A percentile compares a stretch with the other conserved stretches of the same genome.
Evolutionary conservation across 2,888 invertebrate genomes (phyloP).

Genomic region (Julus scanicus): DNA sequence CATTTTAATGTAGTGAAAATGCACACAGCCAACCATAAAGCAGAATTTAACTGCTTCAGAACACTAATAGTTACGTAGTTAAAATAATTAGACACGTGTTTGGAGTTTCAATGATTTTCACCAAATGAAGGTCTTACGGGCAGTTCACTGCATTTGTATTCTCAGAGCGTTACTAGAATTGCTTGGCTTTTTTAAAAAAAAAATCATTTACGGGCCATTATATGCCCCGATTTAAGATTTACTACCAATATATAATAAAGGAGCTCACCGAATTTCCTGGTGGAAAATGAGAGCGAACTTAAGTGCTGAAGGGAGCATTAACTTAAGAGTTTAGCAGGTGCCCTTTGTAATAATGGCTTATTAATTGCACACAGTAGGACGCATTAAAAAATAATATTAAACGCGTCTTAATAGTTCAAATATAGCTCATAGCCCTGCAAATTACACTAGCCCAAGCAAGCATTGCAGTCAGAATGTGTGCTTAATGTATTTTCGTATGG

Average conservation of each 20-base stretch:
- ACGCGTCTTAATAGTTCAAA: neutral
- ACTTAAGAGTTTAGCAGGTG: neutral
- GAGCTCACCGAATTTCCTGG: neutral
- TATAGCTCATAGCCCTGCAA: neutral
- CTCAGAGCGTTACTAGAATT: neutral
- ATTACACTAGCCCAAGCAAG: neutral
- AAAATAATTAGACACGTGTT: slow-evolving; percentile 10
- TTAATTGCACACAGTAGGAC: neutral
- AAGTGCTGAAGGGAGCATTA: neutral
- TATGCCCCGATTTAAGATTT: neutral
- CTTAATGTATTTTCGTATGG: neutral
- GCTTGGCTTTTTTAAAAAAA: neutral
- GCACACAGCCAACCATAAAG: slow-evolving; percentile 14
- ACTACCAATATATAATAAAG: neutral
- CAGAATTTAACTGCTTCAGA: neutral
- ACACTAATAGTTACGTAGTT: neutral
- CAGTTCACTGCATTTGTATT: neutral
- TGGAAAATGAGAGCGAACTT: neutral
- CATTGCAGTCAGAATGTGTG: neutral
- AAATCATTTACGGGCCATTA: neutral
- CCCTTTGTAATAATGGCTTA: slow-evolving; percentile 2
- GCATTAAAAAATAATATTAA: neutral
- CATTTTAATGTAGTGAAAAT: slow-evolving; percentile 10
- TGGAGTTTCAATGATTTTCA: slow-evolving; percentile 2
- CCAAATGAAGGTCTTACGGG: neutral